Evolutionary conservation across 1,140 invertebrate genomes (phyloP).

Genomic region (Colletes gigas): DNA sequence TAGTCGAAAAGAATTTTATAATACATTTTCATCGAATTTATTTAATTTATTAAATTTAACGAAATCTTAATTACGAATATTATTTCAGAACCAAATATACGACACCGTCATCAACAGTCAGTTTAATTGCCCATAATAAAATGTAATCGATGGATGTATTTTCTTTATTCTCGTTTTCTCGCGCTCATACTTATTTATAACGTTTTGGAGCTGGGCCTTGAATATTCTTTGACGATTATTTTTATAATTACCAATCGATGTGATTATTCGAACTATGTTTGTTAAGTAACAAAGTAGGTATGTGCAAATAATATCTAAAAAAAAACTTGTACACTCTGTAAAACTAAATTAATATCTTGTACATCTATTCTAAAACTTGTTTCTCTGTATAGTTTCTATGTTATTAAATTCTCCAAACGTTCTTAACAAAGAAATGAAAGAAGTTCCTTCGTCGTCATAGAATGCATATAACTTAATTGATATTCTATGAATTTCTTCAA

Average conservation of each 20-base stretch:
- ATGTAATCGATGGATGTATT: conserved; percentile 8
- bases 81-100: background rate
- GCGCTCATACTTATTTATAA: conserved; percentile 32
- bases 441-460: background rate
- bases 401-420: background rate
- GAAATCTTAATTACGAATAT: background rate
- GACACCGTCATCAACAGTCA: no score
- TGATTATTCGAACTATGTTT: conserved; percentile 14
- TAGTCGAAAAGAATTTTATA: conserved; percentile 12
- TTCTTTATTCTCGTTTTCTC: conserved; percentile 29
- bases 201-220: conserved; percentile 21
- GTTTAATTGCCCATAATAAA: background rate
- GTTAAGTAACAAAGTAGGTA: conserved; percentile 30
- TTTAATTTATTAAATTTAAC: conserved; percentile 6
- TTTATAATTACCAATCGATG: conserved; percentile 42
- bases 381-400: background rate
- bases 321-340: background rate
- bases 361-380: conserved; percentile 2
- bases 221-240: conserved; percentile 39
- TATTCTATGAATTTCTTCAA: background rate
- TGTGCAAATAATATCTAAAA: conserved; percentile 11
- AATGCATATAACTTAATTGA: background rate
- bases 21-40: background rate
- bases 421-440: background rate
- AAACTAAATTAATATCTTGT: background rate